Base-by-base conservation (phyloP, 2,888 invertebrate species). In the Lithophane leautieri region DNA sequence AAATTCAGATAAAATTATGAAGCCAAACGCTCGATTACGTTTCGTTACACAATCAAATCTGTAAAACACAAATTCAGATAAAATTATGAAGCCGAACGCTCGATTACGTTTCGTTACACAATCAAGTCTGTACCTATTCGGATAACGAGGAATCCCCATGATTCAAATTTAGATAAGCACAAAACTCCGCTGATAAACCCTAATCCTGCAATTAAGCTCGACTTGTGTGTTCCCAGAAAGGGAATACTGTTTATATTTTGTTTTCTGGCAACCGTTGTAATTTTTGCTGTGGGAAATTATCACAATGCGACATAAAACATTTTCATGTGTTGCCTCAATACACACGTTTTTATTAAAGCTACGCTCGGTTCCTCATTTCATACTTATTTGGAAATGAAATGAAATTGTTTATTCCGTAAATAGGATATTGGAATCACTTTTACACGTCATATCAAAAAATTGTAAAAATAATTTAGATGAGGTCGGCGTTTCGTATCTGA, bases 91-190 rank as follows among this genome's bases (percentile, higher is more conserved):
- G 14, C 42, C 28, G 1, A 74, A 25, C 1, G 76, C 28, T 58
- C 44, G 22, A 66, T 19, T 67, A 66, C 50, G 14, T 70, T 70
- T 60, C 12, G 52, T 73, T 58, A 83, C 16, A 74, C 34, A 67
- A 70, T 63, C 19, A 70, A 58, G 58, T 62, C 22, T 54, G n/a
- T 47, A 61, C 50, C 34, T 40, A 44, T 25, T 56, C 25, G 56
- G 73, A 73, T 74, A 79, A 83, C 63, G 65, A 71, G 70, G 44
- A 74, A 47, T 68, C 62, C 66, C 66, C 28, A 34, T 34, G 81
- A 79, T 83, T 63, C 70, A 54, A 76, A 76, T 80, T 70, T 60
- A 84, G 82, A 82, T 82, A 84, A 80, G 81, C 50, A 60, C 54
- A 65, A 69, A 83, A 60, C 68, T 68, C 67, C 16, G 62, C 70